phyloP scores from a whole-genome alignment of 2,113 vertebrate genomes.

The Phylloscopus trochilus region DNA sequence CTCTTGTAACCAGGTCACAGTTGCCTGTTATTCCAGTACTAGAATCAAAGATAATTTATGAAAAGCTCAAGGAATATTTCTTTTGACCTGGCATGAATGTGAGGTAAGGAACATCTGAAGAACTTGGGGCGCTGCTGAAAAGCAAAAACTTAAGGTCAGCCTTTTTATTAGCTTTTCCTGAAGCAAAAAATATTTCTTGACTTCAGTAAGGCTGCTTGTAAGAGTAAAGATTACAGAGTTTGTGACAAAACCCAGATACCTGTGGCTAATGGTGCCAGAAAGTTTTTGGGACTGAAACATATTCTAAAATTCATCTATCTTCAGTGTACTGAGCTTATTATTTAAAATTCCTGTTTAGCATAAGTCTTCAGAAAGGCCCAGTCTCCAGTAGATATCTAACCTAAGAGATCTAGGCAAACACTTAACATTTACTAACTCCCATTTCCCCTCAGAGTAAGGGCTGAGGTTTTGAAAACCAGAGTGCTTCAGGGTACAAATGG shows the following conservation, averaged over 20 bases:
- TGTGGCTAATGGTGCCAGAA: neutral
- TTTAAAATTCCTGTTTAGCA: neutral
- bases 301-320: neutral
- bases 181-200: neutral
- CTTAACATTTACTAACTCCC: neutral
- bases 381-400: neutral
- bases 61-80: neutral
- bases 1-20: neutral
- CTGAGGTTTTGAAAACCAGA: neutral
- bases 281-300: neutral
- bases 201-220: neutral
- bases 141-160: neutral
- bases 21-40: neutral
- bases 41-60: neutral
- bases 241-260: neutral
- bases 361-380: neutral
- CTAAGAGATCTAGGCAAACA: neutral
- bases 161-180: neutral
- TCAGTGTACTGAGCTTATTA: neutral
- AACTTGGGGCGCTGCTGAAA: neutral
- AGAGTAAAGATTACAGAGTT: neutral
- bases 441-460: neutral
- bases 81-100: neutral
- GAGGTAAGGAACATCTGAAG: neutral
- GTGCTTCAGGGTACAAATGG: neutral